phyloP scores from a whole-genome alignment of 2,888 invertebrate species.

The Carabus problematicus region DNA sequence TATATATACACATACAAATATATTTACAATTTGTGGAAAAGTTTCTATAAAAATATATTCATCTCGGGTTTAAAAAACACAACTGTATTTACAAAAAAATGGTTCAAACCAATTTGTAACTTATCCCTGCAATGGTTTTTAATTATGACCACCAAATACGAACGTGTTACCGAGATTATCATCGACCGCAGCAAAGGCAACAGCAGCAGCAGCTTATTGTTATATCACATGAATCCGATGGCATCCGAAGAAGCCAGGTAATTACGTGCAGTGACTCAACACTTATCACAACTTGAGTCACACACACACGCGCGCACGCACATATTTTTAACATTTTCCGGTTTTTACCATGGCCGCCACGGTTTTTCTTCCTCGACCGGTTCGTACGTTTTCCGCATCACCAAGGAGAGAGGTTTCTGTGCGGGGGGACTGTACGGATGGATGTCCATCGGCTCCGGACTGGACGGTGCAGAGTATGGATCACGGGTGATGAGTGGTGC shows the following conservation, averaged over 20 bases:
- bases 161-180: not conserved
- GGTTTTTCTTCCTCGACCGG: conserved; percentile 74
- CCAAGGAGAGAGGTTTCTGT: conserved; percentile 73
- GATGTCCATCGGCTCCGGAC: conserved; percentile 61
- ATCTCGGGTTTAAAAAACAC: not conserved
- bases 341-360: conserved; percentile 77
- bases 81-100: not conserved
- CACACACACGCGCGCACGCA: not conserved
- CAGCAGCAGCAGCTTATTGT: too few relatives aligned
- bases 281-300: conserved; percentile 3
- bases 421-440: conserved; percentile 59
- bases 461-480: conserved; percentile 65
- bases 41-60: too few relatives aligned
- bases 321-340: not conserved
- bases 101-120: not conserved
- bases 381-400: conserved; percentile 69
- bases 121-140: not conserved
- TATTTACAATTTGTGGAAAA: not conserved
- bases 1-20: not conserved
- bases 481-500: not conserved
- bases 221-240: conserved; percentile 21
- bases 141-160: conserved; percentile 13
- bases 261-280: conserved; percentile 23
- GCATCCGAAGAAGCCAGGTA: conserved; percentile 7
- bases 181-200: too few relatives aligned